Base-by-base conservation (phyloP, 1,140 invertebrate species). In the Drosophila obscura region DNA sequence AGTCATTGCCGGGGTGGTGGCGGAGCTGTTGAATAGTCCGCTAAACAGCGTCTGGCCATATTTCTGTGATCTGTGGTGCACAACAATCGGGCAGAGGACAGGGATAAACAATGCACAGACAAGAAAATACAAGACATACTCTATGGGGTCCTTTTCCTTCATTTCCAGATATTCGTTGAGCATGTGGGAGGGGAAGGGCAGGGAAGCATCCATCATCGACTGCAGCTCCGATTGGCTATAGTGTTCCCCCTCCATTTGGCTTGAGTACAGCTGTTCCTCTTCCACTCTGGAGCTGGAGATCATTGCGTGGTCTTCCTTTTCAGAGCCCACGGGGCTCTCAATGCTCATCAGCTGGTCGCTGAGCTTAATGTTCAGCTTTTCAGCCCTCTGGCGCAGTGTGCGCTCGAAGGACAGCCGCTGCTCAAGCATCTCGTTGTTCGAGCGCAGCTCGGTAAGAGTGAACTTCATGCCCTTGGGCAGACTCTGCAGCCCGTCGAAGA, bases 371-470 rank as follows among this genome's bases (percentile, higher is more conserved):
- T 90, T 92, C 0, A 92, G 64, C 22, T 85, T 72, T 48, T 92
- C 90, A 0, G 80, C 81, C 62, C 92, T 91, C 48, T 91, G 88
- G 16, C 90, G 89, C 13, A 90, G 46, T 0, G 77, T 73, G 2
- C 80, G 78, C 60, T 92, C 91, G 11, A 78, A 75, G 8, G 80
- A 80, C 1, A 92, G 53, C 61, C 91, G 90, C 55, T 92, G 80
- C 65, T 91, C 87, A 4, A 91, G 48, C 0, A 53, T 66, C 68
- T 92, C 88, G 13, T 78, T 64, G 50, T 81, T 79, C n/a, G 69
- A 16, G 4, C 84, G 69, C 26, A 91, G 59, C 19, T 88, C 76
- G 2, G 76, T 57, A 3, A 81, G 39, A 2, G 79, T 81, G 1
- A 76, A 55, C 43, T 91, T 90, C 26, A 90, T 83, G 28, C 61